Evolutionary conservation across 2,888 invertebrate genomes (phyloP).

Genomic region (Sphecodes monilicornis): DNA sequence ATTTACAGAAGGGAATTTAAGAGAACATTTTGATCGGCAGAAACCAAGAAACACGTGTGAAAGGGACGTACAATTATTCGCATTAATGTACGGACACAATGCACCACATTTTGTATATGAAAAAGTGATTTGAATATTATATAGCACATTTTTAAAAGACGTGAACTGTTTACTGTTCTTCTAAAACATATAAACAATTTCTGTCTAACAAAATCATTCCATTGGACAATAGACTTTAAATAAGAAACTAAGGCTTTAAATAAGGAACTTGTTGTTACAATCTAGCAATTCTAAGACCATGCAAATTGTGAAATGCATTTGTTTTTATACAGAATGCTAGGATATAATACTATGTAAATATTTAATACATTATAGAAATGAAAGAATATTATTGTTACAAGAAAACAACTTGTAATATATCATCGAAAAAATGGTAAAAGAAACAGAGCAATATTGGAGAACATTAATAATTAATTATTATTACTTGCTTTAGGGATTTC

Average conservation of each 20-base stretch:
- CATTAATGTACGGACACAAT: constrained; percentile 4
- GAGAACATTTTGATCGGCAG: constrained; percentile 56
- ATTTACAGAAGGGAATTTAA: constrained; percentile 27
- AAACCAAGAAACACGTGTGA: constrained; percentile 28
- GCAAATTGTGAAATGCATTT: too few species aligned
- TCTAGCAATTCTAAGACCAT: too few species aligned
- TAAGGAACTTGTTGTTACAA: too few species aligned
- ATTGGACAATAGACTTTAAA: too few species aligned
- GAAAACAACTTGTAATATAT: background rate
- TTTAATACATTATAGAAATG: background rate
- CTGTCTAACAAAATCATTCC: too few species aligned
- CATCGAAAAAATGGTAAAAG: background rate
- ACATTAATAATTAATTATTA: background rate
- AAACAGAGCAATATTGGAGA: background rate
- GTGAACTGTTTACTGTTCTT: too few species aligned
- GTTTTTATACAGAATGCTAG: too few species aligned
- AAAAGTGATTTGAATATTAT: too few species aligned
- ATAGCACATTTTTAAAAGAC: background rate
- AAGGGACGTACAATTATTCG: background rate
- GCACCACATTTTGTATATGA: background rate
- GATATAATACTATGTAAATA: background rate
- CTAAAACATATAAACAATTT: too few species aligned
- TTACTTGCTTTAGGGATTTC: background rate
- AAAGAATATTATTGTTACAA: too few species aligned
- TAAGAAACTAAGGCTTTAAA: too few species aligned